Conservation (phyloP, 23 tunicate genomes). For the Ascidia mentula region DNA sequence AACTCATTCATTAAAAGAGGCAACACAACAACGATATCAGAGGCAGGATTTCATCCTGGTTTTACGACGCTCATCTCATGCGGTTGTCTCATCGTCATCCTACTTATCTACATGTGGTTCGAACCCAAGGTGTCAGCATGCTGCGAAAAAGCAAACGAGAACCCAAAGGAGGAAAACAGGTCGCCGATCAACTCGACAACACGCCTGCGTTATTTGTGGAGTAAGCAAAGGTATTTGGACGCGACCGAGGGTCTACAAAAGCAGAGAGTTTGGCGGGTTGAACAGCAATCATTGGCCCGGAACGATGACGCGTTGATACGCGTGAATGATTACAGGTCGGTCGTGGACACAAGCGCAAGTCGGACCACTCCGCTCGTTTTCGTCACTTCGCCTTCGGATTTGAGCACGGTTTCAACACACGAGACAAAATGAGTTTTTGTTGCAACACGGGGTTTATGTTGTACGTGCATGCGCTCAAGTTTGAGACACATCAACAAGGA, state of each 20-base stretch:
- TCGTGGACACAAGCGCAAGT: background rate
- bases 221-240: background rate
- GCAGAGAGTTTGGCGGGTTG: background rate
- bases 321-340: background rate
- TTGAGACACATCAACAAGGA: too few relatives aligned
- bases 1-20: too few relatives aligned
- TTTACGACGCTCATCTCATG: conserved; percentile 29
- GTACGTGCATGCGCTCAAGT: too few relatives aligned
- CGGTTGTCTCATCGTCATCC: conserved; percentile 4
- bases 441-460: too few relatives aligned
- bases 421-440: too few relatives aligned
- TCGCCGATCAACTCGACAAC: background rate
- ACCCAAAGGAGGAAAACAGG: background rate
- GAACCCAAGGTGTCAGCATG: background rate
- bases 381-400: background rate
- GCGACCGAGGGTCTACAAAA: background rate
- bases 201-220: background rate
- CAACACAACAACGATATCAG: too few relatives aligned
- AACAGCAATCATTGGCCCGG: background rate
- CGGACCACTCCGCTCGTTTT: background rate
- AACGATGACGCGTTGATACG: background rate
- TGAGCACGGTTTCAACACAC: too few relatives aligned
- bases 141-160: background rate
- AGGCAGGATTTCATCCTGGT: conserved; percentile 28
- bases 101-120: conserved; percentile 18